phyloP scores from a whole-genome alignment of 2,888 invertebrate genomes.

The Lasioglossum vierecki region DNA sequence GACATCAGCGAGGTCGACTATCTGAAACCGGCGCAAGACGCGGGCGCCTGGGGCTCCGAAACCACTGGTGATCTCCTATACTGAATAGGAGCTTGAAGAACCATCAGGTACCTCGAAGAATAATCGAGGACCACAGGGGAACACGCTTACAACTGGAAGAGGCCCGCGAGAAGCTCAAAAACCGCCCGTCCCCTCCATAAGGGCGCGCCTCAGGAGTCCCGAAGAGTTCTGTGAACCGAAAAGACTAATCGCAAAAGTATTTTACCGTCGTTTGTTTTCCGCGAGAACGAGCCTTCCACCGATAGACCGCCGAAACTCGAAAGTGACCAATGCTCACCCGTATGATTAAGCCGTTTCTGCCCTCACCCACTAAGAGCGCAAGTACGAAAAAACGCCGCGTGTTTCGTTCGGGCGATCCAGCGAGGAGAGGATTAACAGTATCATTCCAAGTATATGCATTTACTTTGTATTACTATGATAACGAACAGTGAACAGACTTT shows the following conservation, averaged over 20 bases:
- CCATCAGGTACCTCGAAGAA: not conserved
- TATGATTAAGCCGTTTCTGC: not conserved
- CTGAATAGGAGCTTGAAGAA: constrained; percentile 67
- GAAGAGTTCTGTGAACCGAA: constrained; percentile 28
- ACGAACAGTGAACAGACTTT: constrained; percentile 66
- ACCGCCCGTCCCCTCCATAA: not conserved
- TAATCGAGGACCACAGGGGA: not conserved
- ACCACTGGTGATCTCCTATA: constrained; percentile 84
- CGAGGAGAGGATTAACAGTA: constrained; percentile 63
- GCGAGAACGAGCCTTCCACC: constrained; percentile 23
- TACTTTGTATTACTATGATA: constrained; percentile 70
- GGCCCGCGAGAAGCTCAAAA: constrained; percentile 34
- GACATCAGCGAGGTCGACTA: constrained; percentile 80
- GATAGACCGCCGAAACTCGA: constrained; percentile 4
- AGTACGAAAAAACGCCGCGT: constrained; percentile 27
- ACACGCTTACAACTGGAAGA: constrained; percentile 4
- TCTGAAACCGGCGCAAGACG: constrained; percentile 83
- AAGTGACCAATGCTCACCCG: constrained; percentile 49
- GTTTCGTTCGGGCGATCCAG: constrained; percentile 56
- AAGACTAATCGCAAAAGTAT: constrained; percentile 53
- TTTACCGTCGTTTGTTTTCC: constrained; percentile 28
- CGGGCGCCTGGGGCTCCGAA: constrained; percentile 84
- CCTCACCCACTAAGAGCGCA: not conserved
- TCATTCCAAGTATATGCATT: constrained; percentile 80
- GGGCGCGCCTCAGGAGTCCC: constrained; percentile 27